phyloP scores from a whole-genome alignment of 2,888 invertebrate species.

The Leucoptera coffeella region DNA sequence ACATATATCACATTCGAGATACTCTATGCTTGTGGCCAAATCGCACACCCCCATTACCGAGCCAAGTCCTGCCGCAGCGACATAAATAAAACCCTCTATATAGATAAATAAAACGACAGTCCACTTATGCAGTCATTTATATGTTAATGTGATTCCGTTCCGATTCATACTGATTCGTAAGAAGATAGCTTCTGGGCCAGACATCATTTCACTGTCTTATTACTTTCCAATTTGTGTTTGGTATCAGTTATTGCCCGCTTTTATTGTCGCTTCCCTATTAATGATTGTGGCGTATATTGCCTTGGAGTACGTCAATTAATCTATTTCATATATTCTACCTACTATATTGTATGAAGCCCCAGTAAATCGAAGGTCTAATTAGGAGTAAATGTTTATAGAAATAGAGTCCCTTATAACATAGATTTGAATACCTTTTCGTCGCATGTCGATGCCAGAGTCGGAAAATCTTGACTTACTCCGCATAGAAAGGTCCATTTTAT shows the following conservation, averaged over 20 bases:
- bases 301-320: neutral
- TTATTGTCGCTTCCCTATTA: conserved; percentile 24
- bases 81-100: too few species aligned
- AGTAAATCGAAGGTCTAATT: too few species aligned
- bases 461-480: conserved; percentile 53
- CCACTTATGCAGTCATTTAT: conserved; percentile 51
- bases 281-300: conserved; percentile 8
- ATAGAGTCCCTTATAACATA: conserved; percentile 4
- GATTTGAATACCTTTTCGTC: conserved; percentile 40
- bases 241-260: conserved; percentile 43
- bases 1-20: too few species aligned
- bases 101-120: conserved; percentile 13
- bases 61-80: too few species aligned
- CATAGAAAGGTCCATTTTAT: conserved; percentile 41
- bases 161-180: conserved; percentile 38
- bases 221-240: conserved; percentile 50
- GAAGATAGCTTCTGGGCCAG: conserved; percentile 38
- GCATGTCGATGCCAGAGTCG: conserved; percentile 48
- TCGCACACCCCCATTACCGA: too few species aligned
- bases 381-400: conserved; percentile 3
- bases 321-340: too few species aligned
- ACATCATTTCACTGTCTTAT: conserved; percentile 52
- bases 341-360: too few species aligned
- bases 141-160: conserved; percentile 41
- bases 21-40: too few species aligned